phyloP scores from a whole-genome alignment of 2,888 invertebrate species.

The Acleris emargana region DNA sequence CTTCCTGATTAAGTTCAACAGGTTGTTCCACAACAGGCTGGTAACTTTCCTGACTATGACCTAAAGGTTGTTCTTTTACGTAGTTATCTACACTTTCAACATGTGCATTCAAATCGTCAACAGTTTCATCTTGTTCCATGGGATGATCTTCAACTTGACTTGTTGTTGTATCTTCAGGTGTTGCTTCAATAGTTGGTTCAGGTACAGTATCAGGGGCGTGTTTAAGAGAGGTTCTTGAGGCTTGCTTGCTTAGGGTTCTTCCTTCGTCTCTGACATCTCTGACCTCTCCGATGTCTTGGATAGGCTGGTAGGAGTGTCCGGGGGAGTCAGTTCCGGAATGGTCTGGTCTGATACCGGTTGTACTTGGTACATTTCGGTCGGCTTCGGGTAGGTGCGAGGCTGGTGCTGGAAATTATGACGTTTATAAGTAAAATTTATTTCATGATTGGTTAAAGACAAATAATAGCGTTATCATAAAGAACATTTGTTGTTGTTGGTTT shows the following conservation, averaged over 20 bases:
- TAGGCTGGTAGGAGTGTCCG: constrained; percentile 62
- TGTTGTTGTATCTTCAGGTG: constrained; percentile 35
- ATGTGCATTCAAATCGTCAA: constrained; percentile 22
- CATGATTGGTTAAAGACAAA: too few relatives aligned
- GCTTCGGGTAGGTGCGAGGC: constrained; percentile 71
- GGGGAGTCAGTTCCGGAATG: constrained; percentile 74
- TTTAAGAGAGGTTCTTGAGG: constrained; percentile 53
- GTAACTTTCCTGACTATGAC: constrained; percentile 7
- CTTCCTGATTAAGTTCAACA: constrained; percentile 33
- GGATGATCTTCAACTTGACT: constrained; percentile 36
- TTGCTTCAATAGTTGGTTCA: constrained; percentile 23
- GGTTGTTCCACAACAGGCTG: not conserved
- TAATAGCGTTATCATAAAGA: too few relatives aligned
- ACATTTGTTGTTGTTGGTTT: too few relatives aligned
- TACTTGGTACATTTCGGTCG: constrained; percentile 63
- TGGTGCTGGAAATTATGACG: constrained; percentile 67
- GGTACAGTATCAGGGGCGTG: constrained; percentile 36
- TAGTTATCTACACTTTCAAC: constrained; percentile 30
- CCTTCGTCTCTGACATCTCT: constrained; percentile 23
- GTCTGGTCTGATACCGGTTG: constrained; percentile 67
- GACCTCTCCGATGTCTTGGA: constrained; percentile 40
- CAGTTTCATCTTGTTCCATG: constrained; percentile 38
- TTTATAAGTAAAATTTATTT: not conserved
- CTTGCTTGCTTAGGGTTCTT: constrained; percentile 43
- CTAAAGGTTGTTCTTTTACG: constrained; percentile 25